Evolutionary conservation across 1,140 invertebrate genomes (phyloP), one percentile per base, ranked within the genome.

Genomic region (Idris sp.): DNA sequence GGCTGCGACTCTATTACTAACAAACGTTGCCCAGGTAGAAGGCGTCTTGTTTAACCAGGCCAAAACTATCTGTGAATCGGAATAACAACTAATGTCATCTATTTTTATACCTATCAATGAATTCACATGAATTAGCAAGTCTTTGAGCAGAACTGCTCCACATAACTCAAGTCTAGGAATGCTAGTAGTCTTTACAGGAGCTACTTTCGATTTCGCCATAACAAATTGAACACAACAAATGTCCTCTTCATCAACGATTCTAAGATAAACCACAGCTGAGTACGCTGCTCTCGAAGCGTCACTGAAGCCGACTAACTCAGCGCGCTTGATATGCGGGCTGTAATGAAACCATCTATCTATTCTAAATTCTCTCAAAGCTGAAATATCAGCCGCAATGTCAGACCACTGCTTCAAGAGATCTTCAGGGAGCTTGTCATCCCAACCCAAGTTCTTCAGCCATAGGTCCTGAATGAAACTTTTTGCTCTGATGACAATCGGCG

Each of bases 341-440:
- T 22, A 22, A 22, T 22, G 19, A 22, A 22, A 2, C 19, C 19
- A 22, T 4, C 19, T 2, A 22, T 22, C 19, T 2, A 22, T n/a
- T n/a, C n/a, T n/a, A n/a, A n/a, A n/a, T n/a, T n/a, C n/a, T n/a
- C n/a, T n/a, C n/a, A n/a, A n/a, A n/a, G n/a, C n/a, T n/a, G n/a
- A n/a, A n/a, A n/a, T n/a, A n/a, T n/a, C n/a, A n/a, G n/a, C n/a
- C n/a, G n/a, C n/a, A n/a, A n/a, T n/a, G n/a, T n/a, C n/a, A n/a
- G n/a, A n/a, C n/a, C n/a, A n/a, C n/a, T n/a, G n/a, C n/a, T 22
- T 2, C 19, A 22, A 22, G 19, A 22, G 19, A 22, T 22, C 6
- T 2, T 35, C n/a, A 1, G 44, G 16, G 1, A 48, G n/a, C 7
- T 2, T 2, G 10, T 35, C 40, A n/a, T 56, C 53, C 53, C 53